Evolutionary conservation across 1,140 invertebrate genomes (phyloP), one percentile per base, ranked within the genome.

Genomic region (Lepeophtheirus salmonis): DNA sequence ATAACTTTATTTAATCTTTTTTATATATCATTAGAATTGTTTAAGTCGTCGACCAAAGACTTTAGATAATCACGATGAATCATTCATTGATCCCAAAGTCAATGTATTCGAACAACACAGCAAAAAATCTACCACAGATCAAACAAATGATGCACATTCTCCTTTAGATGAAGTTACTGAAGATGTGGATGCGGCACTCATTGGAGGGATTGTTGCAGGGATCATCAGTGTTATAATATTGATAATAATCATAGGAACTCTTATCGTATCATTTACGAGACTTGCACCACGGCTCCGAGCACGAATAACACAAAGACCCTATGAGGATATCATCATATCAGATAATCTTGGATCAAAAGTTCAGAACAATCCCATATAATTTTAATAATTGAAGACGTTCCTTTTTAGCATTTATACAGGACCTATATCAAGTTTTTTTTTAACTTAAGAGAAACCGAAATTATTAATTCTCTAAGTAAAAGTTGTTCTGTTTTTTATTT

Each of bases 271-370:
- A 2, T n/a, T 20, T 17, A 57, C 55, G 3, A 17, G 55, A 17
- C 16, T 57, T 13, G 22, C 13, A 10, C 55, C 55, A 12, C 3
- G 55, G 2, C 26, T 57, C 10, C 23, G 55, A 17, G 55, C 55
- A 1, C 23, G 21, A 2, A 24, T 57, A 16, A 57, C 55, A 1
- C 21, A 20, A n/a, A 25, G 16, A 23, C 55, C 55, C 25, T 57
- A 57, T 18, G 55, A 57, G 26, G 55, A 57, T 18, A 57, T 57
- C 25, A 30, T 57, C 26, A 57, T 57, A 3, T 14, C 14, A n/a
- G 30, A 41, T 41, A n/a, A n/a, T n/a, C n/a, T n/a, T n/a, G n/a
- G n/a, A n/a, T n/a, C n/a, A n/a, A n/a, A n/a, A n/a, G n/a, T n/a
- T n/a, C n/a, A n/a, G n/a, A n/a, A n/a, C n/a, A n/a, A n/a, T n/a